Evolutionary conservation across 2,888 invertebrate genomes (phyloP), one percentile per base, ranked within the genome.

Genomic region (Athalia cordata): DNA sequence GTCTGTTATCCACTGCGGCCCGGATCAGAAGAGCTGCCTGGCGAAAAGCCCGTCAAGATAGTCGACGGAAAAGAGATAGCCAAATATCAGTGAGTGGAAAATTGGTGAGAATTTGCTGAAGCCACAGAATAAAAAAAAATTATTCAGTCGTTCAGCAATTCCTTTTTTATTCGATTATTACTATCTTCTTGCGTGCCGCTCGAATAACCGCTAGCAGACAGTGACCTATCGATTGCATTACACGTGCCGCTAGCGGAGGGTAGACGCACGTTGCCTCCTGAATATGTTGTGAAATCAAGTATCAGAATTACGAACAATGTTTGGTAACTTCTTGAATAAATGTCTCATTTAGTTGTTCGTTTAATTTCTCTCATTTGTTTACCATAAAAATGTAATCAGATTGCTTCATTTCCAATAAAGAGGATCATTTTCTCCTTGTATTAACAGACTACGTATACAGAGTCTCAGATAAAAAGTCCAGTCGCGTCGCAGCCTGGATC

Each of bases 1-100:
- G 96, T 7, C 94, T 95, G 79, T 92, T 93, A 45, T 82, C 84
- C 91, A 92, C 86, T 89, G 92, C 83, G 87, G 91, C 86, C 2
- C 85, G 85, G 13, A 80, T 83, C 29, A 83, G 87, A 49, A 85
- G 86, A 80, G 82, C 84, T 43, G 81, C 84, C 0, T 80, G 84
- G 70, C 82, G 82, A 11, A 82, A 79, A 5, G 59, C 67, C 1
- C 75, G 81, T 3, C 5, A 77, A 57, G 80, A 81, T 55, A 81
- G 61, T 65, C 78, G 64, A 5, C 62, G 55, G 29, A 75, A 59
- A 52, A 52, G 75, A 47, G 72, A 72, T 47, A 59, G 61, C 61
- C 49, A 49, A 15, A 29, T 29, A 29, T 47, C 45, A 52, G 75
- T 75, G 64, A 61, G 75, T 75, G 43, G 43, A 75, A 9, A 0